phyloP scores from a whole-genome alignment of 2,797 vertebrate species.

The Podarcis siculus region DNA sequence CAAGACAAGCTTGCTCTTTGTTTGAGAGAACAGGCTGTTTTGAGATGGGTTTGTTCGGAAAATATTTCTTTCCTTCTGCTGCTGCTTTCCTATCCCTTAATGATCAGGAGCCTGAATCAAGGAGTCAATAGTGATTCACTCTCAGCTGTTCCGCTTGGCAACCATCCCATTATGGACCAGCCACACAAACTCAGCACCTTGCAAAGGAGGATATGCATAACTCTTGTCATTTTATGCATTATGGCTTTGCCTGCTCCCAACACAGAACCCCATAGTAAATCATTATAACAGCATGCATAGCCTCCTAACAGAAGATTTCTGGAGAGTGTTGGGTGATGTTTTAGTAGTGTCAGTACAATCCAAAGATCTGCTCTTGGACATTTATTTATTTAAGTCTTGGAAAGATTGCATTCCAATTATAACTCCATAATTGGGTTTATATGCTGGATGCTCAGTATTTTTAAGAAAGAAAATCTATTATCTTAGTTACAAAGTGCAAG shows the following conservation, averaged over 20 bases:
- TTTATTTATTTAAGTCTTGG: neutral
- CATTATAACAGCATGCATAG: neutral
- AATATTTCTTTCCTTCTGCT: neutral
- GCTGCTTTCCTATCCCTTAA: neutral
- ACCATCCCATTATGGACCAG: neutral
- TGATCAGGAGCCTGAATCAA: constrained; percentile 8
- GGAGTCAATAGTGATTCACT: constrained; percentile 11
- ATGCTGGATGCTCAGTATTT: neutral
- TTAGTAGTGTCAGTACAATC: neutral
- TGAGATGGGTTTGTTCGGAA: constrained; percentile 10
- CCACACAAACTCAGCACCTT: neutral
- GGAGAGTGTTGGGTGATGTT: neutral
- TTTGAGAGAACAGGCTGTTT: constrained; percentile 13
- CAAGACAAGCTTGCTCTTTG: neutral
- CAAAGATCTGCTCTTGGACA: neutral
- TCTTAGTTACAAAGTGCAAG: neutral
- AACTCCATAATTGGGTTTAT: neutral
- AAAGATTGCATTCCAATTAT: neutral
- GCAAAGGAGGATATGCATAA: neutral
- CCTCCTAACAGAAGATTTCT: neutral
- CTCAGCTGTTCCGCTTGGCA: constrained; percentile 1
- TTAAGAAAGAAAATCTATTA: neutral
- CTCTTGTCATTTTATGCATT: neutral
- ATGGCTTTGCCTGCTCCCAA: neutral
- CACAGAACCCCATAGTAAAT: neutral